These are phyloP conservation scores for Lithobates sylvaticus DNA, from an alignment of 2,797 vertebrate genomes.

Conservation along the genomic window DNA sequence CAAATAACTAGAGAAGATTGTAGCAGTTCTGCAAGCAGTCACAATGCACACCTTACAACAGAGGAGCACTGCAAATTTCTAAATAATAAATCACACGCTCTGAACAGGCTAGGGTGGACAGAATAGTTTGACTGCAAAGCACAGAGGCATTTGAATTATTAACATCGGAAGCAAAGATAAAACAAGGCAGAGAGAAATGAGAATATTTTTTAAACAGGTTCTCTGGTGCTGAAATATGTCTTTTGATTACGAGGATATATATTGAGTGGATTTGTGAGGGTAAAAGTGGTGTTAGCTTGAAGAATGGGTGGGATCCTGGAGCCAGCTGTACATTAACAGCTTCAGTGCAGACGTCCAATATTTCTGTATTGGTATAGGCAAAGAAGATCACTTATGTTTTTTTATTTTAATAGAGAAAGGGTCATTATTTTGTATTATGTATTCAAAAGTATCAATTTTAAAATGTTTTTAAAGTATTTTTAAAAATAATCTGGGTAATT, in stretches of 20 bases:
- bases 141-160: slow-evolving; percentile 89
- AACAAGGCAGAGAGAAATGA: slow-evolving; percentile 82
- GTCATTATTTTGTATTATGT: neutral
- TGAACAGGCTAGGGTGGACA: slow-evolving; percentile 85
- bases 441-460: too few relatives aligned
- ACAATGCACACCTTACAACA: slow-evolving; percentile 84
- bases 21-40: slow-evolving; percentile 86
- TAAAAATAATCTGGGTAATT: too few relatives aligned
- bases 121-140: slow-evolving; percentile 87
- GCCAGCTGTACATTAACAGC: neutral
- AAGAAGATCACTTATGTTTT: neutral
- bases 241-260: slow-evolving; percentile 77
- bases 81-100: slow-evolving; percentile 93
- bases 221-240: slow-evolving; percentile 78
- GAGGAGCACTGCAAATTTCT: slow-evolving; percentile 87
- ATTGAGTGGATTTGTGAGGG: slow-evolving; percentile 71
- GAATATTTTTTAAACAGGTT: slow-evolving; percentile 82
- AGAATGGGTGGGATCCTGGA: slow-evolving; percentile 56
- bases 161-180: slow-evolving; percentile 85
- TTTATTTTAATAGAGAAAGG: neutral
- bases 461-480: too few relatives aligned
- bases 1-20: slow-evolving; percentile 86
- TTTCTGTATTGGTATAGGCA: neutral
- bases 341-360: neutral
- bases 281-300: slow-evolving; percentile 70